Evolutionary conservation across 2,797 vertebrate species (phyloP), one percentile per base, ranked within the genome.

Genomic region (Neosilurus mollespiculum): DNA sequence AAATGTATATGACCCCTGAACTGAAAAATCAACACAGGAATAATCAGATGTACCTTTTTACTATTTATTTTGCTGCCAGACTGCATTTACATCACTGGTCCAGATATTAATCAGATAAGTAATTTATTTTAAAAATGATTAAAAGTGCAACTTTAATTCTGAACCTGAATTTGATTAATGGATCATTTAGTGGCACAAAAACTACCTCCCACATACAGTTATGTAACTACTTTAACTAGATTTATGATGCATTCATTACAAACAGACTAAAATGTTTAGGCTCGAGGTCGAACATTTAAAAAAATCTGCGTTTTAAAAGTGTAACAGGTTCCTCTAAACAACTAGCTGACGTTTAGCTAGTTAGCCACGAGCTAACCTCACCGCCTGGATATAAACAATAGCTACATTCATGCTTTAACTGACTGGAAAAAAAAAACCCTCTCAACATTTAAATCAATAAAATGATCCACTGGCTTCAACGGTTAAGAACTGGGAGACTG

Each of bases 381-480:
- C 81, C 15, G 80, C 7, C 43, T 37, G 26, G 34, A 76, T n/a
- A 43, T 14, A 83, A 59, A 83, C 64, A 24, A 18, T 20, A 26
- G 8, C 14, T n/a, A 49, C 34, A 56, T n/a, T 22, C 54, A 4
- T 34, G 15, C 9, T 59, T n/a, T n/a, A n/a, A n/a, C 30, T 12
- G 10, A 5, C 11, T 15, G 3, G 9, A 9, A 2, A 22, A 49
- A 15, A 20, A 9, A 64, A 11, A 51, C 37, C 20, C 20, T 62
- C 9, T 79, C 1, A 20, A 53, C 24, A 30, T 53, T 65, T 30
- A 54, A 11, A 9, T 0, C 2, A 30, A 3, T 18, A 51, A 26
- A 51, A 20, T 51, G 0, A 7, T 65, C 0, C 2, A 49, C n/a
- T 78, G 20, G 22, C 34, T 15, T 26, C 64, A 51, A 18, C 37